These are phyloP conservation scores for Hylaeus anthracinus DNA, from an alignment of 1,140 invertebrate species.

Conservation along the genomic window DNA sequence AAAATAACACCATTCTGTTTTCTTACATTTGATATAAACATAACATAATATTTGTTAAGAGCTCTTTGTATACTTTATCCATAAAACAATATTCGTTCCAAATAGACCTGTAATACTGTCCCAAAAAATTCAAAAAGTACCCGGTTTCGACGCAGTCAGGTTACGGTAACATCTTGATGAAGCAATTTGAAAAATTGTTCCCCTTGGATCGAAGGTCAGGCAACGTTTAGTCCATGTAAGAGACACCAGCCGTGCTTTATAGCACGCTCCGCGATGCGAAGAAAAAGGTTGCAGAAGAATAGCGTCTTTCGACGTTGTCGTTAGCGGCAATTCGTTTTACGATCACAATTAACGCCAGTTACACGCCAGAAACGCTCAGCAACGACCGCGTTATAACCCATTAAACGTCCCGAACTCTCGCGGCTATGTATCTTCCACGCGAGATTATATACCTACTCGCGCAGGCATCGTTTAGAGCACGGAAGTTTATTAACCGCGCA, in stretches of 20 bases:
- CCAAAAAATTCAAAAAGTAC: no score
- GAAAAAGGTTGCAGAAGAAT: background rate
- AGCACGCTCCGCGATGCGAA: background rate
- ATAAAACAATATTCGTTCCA: no score
- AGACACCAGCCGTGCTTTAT: background rate
- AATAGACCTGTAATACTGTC: no score
- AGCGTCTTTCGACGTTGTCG: background rate
- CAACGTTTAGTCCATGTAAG: background rate
- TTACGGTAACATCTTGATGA: background rate
- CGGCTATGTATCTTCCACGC: slow-evolving; percentile 7
- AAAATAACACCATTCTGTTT: no score
- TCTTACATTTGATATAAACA: no score
- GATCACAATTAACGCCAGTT: slow-evolving; percentile 43
- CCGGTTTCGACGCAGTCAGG: no score
- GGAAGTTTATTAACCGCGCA: slow-evolving; percentile 27
- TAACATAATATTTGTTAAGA: no score
- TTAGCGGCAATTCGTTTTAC: slow-evolving; percentile 15
- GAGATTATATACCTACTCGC: slow-evolving; percentile 23
- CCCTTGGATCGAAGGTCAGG: background rate
- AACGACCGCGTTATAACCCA: slow-evolving; percentile 4
- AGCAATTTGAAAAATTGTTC: background rate
- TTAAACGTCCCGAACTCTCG: slow-evolving; percentile 23
- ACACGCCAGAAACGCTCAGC: background rate
- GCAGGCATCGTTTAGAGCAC: background rate
- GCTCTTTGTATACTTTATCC: no score